Evolutionary conservation across 2,113 vertebrate genomes (phyloP), one percentile per base, ranked within the genome.

Genomic region (Leptocoma aspasia): DNA sequence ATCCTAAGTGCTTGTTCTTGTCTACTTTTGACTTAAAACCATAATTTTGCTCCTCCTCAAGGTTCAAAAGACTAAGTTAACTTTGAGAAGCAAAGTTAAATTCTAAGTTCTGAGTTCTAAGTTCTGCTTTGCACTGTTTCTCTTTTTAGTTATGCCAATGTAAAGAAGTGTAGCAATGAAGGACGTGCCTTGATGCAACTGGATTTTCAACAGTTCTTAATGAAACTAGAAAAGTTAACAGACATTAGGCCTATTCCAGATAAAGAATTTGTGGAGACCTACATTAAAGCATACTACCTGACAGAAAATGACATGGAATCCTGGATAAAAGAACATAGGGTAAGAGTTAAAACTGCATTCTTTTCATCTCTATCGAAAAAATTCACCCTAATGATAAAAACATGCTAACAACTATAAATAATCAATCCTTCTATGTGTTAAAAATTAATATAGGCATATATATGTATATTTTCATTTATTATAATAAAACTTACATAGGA

Each of bases 141-240:
- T 80, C 65, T 44, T 63, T 72, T 84, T 95, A 99, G 99, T 84
- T 99, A 99, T 22, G 99, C 99, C 30, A 99, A 99, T 17, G 99
- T 99, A 79, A 99, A 99, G 97, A 99, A 99, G 86, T 99, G 99
- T 96, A 99, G 99, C 97, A 99, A 99, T 66, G 99, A 99, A 96
- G 99, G 99, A 54, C 99, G 99, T 47, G 99, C 99, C 84, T 98
- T 99, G 97, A 99, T 99, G 99, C 99, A 99, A 93, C 98, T 99
- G 97, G 99, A 99, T 95, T 99, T 99, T 95, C 99, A 99, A 60
- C 99, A 99, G 96, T 99, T 99, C 98, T 98, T 99, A 93, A 99
- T 99, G 98, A 99, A 99, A 97, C 98, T 99, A 89, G 99, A 99
- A 97, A 99, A 99, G 93, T 97, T 99, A 94, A 99, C 99, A 39